A percentile compares a stretch with the other conserved stretches of the same genome.
Conservation (phyloP, 1,140 invertebrate species). For the Nasonia longicornis region DNA sequence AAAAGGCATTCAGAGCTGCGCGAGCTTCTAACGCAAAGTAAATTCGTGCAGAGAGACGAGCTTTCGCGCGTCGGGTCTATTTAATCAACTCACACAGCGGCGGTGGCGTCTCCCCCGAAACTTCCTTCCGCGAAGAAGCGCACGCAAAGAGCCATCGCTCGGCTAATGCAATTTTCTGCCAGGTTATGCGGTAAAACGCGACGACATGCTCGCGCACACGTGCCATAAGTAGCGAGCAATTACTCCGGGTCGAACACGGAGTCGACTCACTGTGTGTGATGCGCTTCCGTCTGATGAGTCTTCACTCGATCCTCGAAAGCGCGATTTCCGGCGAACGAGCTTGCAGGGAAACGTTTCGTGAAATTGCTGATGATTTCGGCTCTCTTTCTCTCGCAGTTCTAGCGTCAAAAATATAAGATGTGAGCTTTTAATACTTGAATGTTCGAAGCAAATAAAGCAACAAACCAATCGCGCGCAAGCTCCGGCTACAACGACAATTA, state of each 20-base stretch:
- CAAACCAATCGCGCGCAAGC: neutral
- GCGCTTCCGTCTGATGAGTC: neutral
- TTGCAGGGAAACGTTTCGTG: no score
- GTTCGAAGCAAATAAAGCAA: neutral
- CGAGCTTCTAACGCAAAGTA: neutral
- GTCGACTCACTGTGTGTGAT: neutral
- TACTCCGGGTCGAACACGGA: conserved; percentile 28
- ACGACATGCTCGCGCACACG: neutral
- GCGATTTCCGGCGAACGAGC: no score
- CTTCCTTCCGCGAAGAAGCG: conserved; percentile 15
- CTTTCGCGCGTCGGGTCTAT: neutral
- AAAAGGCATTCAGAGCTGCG: conserved; percentile 5
- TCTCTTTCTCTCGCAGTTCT: neutral
- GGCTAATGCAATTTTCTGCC: conserved; percentile 29
- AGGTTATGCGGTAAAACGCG: conserved; percentile 27
- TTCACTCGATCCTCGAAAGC: neutral
- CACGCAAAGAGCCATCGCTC: neutral
- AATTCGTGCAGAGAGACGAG: neutral
- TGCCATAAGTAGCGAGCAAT: conserved; percentile 42
- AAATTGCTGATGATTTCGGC: neutral
- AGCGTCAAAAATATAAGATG: no score
- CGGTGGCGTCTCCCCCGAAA: neutral
- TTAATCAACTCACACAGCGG: neutral
- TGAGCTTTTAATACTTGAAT: no score
- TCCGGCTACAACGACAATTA: neutral